These are phyloP conservation scores for Calameuta filiformis DNA, from an alignment of 2,888 invertebrate genomes.

Conservation along the genomic window DNA sequence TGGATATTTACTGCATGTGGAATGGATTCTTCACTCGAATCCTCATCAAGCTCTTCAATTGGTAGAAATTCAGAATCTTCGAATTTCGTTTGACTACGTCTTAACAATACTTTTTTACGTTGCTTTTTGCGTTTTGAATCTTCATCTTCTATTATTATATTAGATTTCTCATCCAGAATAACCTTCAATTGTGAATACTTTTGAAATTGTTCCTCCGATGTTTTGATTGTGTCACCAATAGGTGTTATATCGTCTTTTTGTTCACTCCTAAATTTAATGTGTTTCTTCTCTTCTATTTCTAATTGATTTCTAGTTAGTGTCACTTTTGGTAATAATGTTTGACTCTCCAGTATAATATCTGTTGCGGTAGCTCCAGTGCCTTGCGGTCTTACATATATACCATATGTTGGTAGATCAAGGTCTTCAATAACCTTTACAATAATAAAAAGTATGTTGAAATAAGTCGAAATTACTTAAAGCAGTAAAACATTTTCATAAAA, in stretches of 20 bases:
- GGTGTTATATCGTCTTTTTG: not conserved
- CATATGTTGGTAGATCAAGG: slow-evolving; percentile 29
- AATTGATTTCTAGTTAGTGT: slow-evolving; percentile 19
- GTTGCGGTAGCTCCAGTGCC: slow-evolving; percentile 24
- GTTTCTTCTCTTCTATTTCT: slow-evolving; percentile 30
- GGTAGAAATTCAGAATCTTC: slow-evolving; percentile 2
- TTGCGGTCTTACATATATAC: slow-evolving; percentile 25
- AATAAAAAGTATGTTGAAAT: not conserved
- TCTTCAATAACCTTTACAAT: slow-evolving; percentile 26
- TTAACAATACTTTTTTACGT: slow-evolving; percentile 32
- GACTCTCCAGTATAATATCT: slow-evolving; percentile 31
- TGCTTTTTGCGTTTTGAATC: slow-evolving; percentile 37
- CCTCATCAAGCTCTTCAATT: slow-evolving; percentile 25
- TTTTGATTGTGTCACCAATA: not conserved
- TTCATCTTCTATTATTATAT: slow-evolving; percentile 43
- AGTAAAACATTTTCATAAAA: not conserved
- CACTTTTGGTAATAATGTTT: slow-evolving; percentile 29
- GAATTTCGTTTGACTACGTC: slow-evolving; percentile 26
- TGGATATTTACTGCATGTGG: slow-evolving; percentile 15
- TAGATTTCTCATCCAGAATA: slow-evolving; percentile 48
- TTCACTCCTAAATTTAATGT: slow-evolving; percentile 27
- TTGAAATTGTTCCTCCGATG: not conserved
- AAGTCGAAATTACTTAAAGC: not conserved
- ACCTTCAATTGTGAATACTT: slow-evolving; percentile 20
- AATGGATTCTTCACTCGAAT: slow-evolving; percentile 43